A percentile compares a stretch with the other conserved stretches of the same genome.
Conservation (phyloP, 2,888 invertebrate species). For the Dysmachus trigonus region DNA sequence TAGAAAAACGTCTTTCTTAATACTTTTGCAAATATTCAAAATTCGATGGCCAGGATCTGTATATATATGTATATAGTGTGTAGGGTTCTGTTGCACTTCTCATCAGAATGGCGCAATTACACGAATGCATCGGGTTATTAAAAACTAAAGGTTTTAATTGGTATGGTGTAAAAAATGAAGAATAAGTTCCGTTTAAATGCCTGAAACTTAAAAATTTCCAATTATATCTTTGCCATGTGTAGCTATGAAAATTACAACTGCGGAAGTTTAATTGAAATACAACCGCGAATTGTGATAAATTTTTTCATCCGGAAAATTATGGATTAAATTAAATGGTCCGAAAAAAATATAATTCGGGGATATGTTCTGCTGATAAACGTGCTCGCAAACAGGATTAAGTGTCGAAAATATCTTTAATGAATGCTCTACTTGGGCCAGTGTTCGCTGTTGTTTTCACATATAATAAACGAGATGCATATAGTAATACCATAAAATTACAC, state of each 20-base stretch:
- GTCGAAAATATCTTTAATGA: neutral
- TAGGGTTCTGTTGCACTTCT: too few species aligned
- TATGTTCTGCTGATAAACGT: neutral
- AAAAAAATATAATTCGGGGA: neutral
- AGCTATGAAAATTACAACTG: neutral
- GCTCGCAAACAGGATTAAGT: neutral
- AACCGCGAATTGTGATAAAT: neutral
- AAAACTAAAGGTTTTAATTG: too few species aligned
- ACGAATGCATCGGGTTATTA: too few species aligned
- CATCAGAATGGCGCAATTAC: too few species aligned
- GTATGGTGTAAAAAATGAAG: too few species aligned
- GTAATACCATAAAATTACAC: too few species aligned
- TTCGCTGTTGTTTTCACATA: neutral
- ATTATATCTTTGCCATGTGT: neutral
- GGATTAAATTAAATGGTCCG: neutral
- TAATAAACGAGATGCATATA: neutral
- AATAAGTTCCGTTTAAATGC: too few species aligned
- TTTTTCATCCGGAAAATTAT: neutral
- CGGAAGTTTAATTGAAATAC: neutral
- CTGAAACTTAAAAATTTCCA: neutral
- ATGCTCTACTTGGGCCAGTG: neutral
- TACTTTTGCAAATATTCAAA: too few species aligned
- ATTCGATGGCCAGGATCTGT: too few species aligned
- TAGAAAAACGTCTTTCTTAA: too few species aligned
- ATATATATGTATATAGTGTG: too few species aligned